Conservation (phyloP, 2,888 invertebrate genomes). For the Mythimna vitellina region DNA sequence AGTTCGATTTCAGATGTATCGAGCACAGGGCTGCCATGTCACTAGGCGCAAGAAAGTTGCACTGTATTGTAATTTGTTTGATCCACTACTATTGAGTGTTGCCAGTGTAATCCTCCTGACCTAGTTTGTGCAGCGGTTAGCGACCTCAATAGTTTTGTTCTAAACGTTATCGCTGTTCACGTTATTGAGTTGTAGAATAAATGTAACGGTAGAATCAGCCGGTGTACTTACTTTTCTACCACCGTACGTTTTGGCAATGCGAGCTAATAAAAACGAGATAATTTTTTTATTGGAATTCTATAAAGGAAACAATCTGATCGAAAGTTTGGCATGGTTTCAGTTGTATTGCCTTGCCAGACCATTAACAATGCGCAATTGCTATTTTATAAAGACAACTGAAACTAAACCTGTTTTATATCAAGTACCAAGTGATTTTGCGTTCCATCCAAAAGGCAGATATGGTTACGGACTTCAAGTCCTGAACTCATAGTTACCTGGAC, state of each 20-base stretch:
- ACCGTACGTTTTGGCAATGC: slow-evolving; percentile 5
- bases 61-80: slow-evolving; percentile 38
- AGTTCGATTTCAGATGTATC: slow-evolving; percentile 22
- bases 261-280: slow-evolving; percentile 13
- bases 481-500: not conserved
- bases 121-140: slow-evolving; percentile 47
- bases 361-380: not conserved
- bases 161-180: slow-evolving; percentile 13
- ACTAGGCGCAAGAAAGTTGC: slow-evolving; percentile 25
- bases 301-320: not conserved
- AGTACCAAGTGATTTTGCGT: not conserved
- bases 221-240: slow-evolving; percentile 5
- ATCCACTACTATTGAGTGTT: slow-evolving; percentile 30
- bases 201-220: slow-evolving; percentile 16
- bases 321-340: slow-evolving; percentile 17
- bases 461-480: not conserved
- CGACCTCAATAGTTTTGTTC: slow-evolving; percentile 43
- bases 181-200: not conserved
- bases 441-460: not conserved
- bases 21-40: slow-evolving; percentile 14
- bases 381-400: not conserved
- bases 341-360: not conserved
- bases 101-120: slow-evolving; percentile 41
- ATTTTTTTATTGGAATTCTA: not conserved
- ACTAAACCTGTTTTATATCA: not conserved